Percentiles rank a stretch among this genome's conserved stretches.
phyloP scores from a whole-genome alignment of 2,888 invertebrate genomes.

The Belgica antarctica region DNA sequence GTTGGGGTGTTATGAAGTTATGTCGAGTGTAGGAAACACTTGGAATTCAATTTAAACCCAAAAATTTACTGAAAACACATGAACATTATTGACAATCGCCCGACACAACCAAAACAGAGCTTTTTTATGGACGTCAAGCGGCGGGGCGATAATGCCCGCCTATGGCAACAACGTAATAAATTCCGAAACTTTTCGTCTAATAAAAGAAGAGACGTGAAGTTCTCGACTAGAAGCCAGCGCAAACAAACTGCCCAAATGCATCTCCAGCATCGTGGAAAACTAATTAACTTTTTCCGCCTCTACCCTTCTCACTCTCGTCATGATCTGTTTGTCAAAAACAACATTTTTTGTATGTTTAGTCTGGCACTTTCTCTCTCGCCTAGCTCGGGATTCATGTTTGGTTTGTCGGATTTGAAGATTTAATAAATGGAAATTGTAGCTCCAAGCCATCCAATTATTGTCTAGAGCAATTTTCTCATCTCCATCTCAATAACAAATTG shows the following conservation, averaged over 20 bases:
- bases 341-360: constrained; percentile 23
- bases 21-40: too few species aligned
- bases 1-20: too few species aligned
- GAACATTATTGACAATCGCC: too few species aligned
- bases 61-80: too few species aligned
- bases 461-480: neutral
- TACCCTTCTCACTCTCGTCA: neutral
- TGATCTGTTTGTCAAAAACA: constrained; percentile 29
- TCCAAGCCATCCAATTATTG: constrained; percentile 36
- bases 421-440: constrained; percentile 30
- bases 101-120: too few species aligned
- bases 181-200: constrained; percentile 27
- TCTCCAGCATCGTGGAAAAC: constrained; percentile 36
- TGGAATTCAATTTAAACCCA: too few species aligned
- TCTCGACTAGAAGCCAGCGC: neutral
- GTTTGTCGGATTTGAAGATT: constrained; percentile 3
- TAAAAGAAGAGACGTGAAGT: neutral
- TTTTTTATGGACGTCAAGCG: neutral
- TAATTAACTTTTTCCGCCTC: constrained; percentile 36
- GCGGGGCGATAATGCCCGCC: constrained; percentile 32
- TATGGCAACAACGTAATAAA: constrained; percentile 31
- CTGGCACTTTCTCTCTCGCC: constrained; percentile 28
- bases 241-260: constrained; percentile 1
- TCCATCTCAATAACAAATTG: neutral
- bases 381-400: too few species aligned